These are phyloP conservation scores for Eclectus roratus DNA, from an alignment of 2,113 vertebrate species.

Conservation along the genomic window DNA sequence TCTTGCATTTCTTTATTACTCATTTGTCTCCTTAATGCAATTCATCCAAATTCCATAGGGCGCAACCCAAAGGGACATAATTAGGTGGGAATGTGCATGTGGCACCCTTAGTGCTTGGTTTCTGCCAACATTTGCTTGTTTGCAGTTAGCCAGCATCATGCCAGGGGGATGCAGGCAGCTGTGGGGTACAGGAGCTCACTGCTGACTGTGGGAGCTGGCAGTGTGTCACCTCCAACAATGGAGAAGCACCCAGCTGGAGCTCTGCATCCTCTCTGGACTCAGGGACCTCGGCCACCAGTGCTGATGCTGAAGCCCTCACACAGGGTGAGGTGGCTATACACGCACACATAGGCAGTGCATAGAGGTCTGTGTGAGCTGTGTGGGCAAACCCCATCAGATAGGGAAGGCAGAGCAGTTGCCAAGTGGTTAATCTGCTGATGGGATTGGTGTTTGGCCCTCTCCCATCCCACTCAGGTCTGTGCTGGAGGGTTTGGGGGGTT, in stretches of 20 bases:
- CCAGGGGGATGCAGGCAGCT: background rate
- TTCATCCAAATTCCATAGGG: background rate
- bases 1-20: background rate
- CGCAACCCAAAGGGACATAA: accelerated
- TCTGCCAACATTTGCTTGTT: background rate
- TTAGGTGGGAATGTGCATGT: accelerated
- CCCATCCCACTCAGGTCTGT: background rate
- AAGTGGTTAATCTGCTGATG: background rate
- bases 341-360: accelerated
- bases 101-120: background rate
- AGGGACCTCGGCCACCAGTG: too few relatives aligned
- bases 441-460: background rate
- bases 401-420: background rate
- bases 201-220: background rate
- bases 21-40: background rate
- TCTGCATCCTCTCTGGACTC: background rate
- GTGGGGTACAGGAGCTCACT: background rate
- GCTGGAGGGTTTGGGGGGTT: background rate
- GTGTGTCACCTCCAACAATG: accelerated
- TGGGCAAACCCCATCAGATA: background rate
- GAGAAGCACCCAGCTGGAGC: background rate
- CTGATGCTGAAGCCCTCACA: background rate
- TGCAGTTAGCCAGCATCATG: background rate
- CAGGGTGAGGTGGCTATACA: background rate
- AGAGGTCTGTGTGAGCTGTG: background rate